Evolutionary conservation across 2,797 vertebrate genomes (phyloP).

Genomic region (Karalla daura): DNA sequence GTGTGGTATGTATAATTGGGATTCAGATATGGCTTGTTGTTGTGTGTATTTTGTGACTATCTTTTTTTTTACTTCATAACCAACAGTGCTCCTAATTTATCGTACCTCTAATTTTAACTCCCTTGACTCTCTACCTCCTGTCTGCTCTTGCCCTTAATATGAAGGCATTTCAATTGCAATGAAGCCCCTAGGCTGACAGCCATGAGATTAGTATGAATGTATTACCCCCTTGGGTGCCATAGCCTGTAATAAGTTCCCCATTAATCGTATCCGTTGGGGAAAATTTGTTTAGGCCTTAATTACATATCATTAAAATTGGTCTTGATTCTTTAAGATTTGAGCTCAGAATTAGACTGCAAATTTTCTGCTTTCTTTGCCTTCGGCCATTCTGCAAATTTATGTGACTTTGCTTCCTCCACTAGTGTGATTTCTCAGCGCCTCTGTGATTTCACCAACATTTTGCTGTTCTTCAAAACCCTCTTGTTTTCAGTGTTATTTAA

Average conservation of each 20-base stretch:
- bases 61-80: constrained; percentile 73
- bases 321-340: constrained; percentile 82
- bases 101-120: constrained; percentile 78
- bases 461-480: constrained; percentile 29
- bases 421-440: constrained; percentile 52
- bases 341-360: constrained; percentile 75
- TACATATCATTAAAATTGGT: constrained; percentile 86
- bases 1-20: constrained; percentile 30
- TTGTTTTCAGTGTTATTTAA: constrained; percentile 27
- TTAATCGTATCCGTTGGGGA: constrained; percentile 86
- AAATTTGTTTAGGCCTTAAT: constrained; percentile 88
- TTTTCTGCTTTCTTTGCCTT: constrained; percentile 65
- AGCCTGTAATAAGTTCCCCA: constrained; percentile 85
- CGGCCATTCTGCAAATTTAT: constrained; percentile 69
- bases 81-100: constrained; percentile 74
- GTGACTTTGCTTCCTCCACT: constrained; percentile 55
- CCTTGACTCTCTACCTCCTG: constrained; percentile 76
- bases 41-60: constrained; percentile 47
- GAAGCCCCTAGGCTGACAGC: constrained; percentile 83
- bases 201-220: constrained; percentile 87
- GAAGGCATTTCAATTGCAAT: constrained; percentile 82
- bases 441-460: constrained; percentile 46
- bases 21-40: constrained; percentile 40
- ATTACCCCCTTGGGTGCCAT: constrained; percentile 87
- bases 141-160: constrained; percentile 81